Evolutionary conservation across 1,140 invertebrate genomes (phyloP).

Genomic region (Lepidurus apus): DNA sequence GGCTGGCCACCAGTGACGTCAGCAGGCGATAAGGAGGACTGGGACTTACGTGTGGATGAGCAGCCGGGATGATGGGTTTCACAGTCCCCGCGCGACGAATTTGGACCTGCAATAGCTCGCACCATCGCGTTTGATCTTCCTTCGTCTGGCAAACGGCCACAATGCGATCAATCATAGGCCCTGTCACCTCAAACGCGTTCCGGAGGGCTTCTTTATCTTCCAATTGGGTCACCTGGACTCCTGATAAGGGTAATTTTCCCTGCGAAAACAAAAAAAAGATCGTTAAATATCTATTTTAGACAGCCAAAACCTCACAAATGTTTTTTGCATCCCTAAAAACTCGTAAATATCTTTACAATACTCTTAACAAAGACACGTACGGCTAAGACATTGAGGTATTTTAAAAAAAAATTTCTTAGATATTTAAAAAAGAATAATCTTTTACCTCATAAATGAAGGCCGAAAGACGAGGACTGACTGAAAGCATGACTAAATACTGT

Average conservation of each 20-base stretch:
- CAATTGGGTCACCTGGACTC: slow-evolving; percentile 67
- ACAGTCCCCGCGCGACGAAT: slow-evolving; percentile 46
- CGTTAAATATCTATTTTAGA: slow-evolving; percentile 5
- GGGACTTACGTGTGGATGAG: slow-evolving; percentile 53
- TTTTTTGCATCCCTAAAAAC: too few relatives aligned
- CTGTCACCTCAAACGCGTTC: slow-evolving; percentile 87
- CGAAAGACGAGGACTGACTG: slow-evolving; percentile 82
- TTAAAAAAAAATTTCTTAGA: not conserved
- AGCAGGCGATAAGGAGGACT: slow-evolving; percentile 60
- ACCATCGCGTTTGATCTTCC: slow-evolving; percentile 80
- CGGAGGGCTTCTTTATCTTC: slow-evolving; percentile 73
- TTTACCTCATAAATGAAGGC: slow-evolving; percentile 92
- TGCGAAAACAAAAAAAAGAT: slow-evolving; percentile 46
- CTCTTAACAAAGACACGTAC: too few relatives aligned
- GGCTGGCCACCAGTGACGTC: slow-evolving; percentile 64
- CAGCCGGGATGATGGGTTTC: slow-evolving; percentile 43
- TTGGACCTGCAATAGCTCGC: slow-evolving; percentile 66
- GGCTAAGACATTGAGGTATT: slow-evolving; percentile 27
- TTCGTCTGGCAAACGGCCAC: slow-evolving; percentile 75
- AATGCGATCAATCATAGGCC: slow-evolving; percentile 83
- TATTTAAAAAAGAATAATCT: slow-evolving; percentile 18
- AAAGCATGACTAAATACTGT: slow-evolving; percentile 77
- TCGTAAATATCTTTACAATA: too few relatives aligned
- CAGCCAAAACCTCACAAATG: not conserved
- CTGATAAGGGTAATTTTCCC: slow-evolving; percentile 83